A percentile compares a stretch with the other conserved stretches of the same genome.
Conservation (phyloP, 2,888 invertebrate genomes). For the Seira ritae region DNA sequence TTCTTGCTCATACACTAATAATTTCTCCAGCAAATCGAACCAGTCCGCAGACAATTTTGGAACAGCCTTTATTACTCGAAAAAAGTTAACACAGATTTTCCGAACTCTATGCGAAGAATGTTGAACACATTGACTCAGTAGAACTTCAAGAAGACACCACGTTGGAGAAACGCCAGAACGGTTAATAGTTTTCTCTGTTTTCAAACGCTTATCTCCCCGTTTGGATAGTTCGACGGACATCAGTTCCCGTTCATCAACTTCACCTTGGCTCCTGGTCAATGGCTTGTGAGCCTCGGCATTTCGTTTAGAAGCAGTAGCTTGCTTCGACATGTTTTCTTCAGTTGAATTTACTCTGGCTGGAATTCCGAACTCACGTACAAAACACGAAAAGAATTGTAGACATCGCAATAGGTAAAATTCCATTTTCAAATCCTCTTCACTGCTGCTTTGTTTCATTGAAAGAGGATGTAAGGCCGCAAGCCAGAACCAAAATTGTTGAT, state of each 20-base stretch:
- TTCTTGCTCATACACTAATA: slow-evolving; percentile 61
- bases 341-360: slow-evolving; percentile 18
- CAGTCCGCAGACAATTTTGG: slow-evolving; percentile 53
- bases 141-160: slow-evolving; percentile 59
- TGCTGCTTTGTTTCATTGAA: not conserved
- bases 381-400: slow-evolving; percentile 47
- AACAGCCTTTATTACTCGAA: slow-evolving; percentile 50
- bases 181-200: not conserved
- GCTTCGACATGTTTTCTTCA: not conserved
- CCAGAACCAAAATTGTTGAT: slow-evolving; percentile 53
- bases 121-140: slow-evolving; percentile 65
- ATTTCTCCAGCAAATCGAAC: slow-evolving; percentile 52
- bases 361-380: slow-evolving; percentile 32
- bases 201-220: not conserved
- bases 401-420: slow-evolving; percentile 46
- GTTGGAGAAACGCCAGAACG: slow-evolving; percentile 37
- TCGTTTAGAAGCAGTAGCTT: not conserved
- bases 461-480: slow-evolving; percentile 15
- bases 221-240: too few relatives aligned
- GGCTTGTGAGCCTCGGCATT: slow-evolving; percentile 20
- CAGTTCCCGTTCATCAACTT: slow-evolving; percentile 19
- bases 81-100: slow-evolving; percentile 53
- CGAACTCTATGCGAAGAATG: slow-evolving; percentile 63
- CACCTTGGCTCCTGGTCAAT: slow-evolving; percentile 49
- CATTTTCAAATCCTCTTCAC: not conserved